These are phyloP conservation scores for Lasioglossum lativentre DNA, from an alignment of 2,888 invertebrate species.

Conservation along the genomic window DNA sequence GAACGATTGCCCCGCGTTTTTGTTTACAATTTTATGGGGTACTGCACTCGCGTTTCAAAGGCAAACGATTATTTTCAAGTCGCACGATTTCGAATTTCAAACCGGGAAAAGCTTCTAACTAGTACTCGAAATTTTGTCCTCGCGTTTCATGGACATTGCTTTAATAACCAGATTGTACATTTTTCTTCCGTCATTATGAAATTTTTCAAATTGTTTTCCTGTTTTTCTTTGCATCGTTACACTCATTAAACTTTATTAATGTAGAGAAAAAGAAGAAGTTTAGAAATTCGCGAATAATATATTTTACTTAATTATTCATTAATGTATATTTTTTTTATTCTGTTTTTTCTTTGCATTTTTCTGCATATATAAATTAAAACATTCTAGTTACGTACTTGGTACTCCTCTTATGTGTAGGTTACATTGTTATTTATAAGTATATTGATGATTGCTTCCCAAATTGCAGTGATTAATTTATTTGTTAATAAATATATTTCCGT, in stretches of 20 bases:
- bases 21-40: conserved; percentile 6
- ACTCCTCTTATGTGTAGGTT: too few species aligned
- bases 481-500: too few species aligned
- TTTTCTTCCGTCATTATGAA: background rate
- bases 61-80: conserved; percentile 10
- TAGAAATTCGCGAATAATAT: background rate
- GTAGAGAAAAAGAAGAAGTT: background rate
- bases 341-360: too few species aligned
- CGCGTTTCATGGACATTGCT: background rate
- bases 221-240: background rate
- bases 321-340: too few species aligned
- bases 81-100: conserved; percentile 16
- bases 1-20: background rate
- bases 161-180: background rate
- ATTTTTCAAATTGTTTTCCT: background rate
- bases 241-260: background rate
- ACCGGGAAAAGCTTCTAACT: background rate
- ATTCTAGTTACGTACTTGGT: too few species aligned
- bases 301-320: background rate
- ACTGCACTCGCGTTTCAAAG: background rate
- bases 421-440: too few species aligned
- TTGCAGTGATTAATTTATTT: too few species aligned
- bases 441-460: too few species aligned
- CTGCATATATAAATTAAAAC: too few species aligned
- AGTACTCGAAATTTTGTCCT: background rate